These are phyloP conservation scores for Oxyruncus cristatus DNA, from an alignment of 2,113 vertebrate genomes.

Conservation along the genomic window DNA sequence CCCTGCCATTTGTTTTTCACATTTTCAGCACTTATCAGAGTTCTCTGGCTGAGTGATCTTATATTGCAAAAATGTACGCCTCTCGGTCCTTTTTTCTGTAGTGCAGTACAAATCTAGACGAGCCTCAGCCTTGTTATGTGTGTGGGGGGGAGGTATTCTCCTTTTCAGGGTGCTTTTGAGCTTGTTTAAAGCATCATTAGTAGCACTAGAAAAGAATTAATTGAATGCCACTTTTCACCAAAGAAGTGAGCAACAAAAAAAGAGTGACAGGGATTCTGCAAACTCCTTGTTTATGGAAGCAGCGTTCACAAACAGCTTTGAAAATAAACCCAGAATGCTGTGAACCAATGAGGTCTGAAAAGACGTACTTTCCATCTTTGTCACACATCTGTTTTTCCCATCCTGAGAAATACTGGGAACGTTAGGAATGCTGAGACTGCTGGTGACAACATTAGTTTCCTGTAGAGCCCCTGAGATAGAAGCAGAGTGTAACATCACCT, in stretches of 20 bases:
- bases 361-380: not conserved
- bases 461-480: not conserved
- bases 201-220: not conserved
- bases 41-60: constrained; percentile 46
- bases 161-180: constrained; percentile 19
- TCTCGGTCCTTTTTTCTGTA: constrained; percentile 37
- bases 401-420: not conserved
- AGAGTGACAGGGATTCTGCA: not conserved
- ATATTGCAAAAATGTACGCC: constrained; percentile 48
- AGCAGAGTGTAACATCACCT: constrained; percentile 24
- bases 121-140: not conserved
- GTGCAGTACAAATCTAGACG: not conserved
- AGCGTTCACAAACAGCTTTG: not conserved
- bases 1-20: constrained; percentile 62
- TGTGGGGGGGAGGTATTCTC: not conserved
- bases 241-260: not conserved
- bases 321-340: not conserved
- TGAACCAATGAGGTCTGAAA: not conserved
- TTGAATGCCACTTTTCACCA: not conserved
- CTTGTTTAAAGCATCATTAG: constrained; percentile 1
- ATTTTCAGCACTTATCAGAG: constrained; percentile 52
- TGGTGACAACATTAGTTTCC: not conserved
- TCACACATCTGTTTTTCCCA: constrained; percentile 10
- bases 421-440: not conserved
- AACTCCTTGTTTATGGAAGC: not conserved